A percentile compares a stretch with the other conserved stretches of the same genome.
phyloP scores from a whole-genome alignment of 2,113 vertebrate species.

The Oophaga pumilio region DNA sequence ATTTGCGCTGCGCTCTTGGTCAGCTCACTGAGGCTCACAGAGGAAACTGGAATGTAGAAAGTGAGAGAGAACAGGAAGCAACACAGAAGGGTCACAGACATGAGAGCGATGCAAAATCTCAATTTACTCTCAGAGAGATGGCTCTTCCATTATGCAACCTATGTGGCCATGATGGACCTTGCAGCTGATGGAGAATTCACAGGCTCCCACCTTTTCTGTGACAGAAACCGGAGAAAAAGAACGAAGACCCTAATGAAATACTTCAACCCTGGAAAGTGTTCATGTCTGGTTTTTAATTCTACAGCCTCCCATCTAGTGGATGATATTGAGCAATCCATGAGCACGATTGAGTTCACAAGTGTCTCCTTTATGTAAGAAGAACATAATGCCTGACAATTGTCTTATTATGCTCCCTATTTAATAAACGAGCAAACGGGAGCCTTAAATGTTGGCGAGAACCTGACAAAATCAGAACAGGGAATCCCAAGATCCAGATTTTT shows the following conservation, averaged over 20 bases:
- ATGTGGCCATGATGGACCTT: neutral
- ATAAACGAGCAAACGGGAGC: neutral
- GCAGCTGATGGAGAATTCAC: constrained; percentile 1
- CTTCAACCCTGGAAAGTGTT: neutral
- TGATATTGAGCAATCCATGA: neutral
- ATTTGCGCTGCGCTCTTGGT: constrained; percentile 29
- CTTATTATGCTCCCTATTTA: neutral
- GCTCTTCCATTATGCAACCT: constrained; percentile 13
- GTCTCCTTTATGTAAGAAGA: neutral
- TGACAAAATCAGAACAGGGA: neutral
- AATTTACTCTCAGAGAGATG: constrained; percentile 26
- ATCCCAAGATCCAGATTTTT: neutral
- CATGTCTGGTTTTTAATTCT: neutral
- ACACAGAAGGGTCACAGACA: constrained; percentile 19
- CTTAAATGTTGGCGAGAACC: constrained; percentile 1
- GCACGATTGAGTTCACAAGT: neutral
- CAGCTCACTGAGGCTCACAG: constrained; percentile 13
- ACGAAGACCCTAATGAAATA: neutral
- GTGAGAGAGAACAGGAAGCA: constrained; percentile 36
- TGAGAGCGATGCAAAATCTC: constrained; percentile 23
- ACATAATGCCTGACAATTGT: neutral
- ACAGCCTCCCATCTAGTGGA: neutral
- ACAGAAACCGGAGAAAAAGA: neutral
- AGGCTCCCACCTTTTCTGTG: neutral
- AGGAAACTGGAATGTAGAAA: constrained; percentile 38